A percentile compares a stretch with the other conserved stretches of the same genome.
Conservation (phyloP, 1,140 invertebrate genomes). For the Dufourea novaeangliae region DNA sequence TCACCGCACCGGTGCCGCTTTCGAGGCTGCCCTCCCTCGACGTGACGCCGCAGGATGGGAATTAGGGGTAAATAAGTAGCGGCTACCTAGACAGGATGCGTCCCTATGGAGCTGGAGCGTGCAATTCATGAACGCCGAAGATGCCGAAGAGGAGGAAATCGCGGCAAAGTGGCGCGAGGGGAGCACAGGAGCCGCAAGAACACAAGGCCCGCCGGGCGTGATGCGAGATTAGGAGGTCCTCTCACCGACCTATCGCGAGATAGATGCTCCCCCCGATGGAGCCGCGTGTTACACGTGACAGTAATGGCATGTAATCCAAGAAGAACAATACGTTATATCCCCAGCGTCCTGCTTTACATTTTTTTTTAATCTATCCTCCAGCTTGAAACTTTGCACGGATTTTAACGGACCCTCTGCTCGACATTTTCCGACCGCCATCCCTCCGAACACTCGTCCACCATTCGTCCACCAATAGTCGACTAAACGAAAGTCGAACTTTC, state of each 20-base stretch:
- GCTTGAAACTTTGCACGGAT: not conserved
- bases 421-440: too few relatives aligned
- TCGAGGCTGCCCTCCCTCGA: not conserved
- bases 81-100: slow-evolving; percentile 58
- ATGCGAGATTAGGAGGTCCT: slow-evolving; percentile 69
- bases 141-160: slow-evolving; percentile 16
- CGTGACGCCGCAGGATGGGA: slow-evolving; percentile 51
- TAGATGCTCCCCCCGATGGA: slow-evolving; percentile 49
- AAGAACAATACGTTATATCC: slow-evolving; percentile 45
- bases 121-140: slow-evolving; percentile 53
- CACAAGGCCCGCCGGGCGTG: slow-evolving; percentile 58
- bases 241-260: slow-evolving; percentile 57
- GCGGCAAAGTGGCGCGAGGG: not conserved
- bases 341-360: not conserved
- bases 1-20: slow-evolving; percentile 22
- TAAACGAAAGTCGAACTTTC: too few relatives aligned
- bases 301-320: slow-evolving; percentile 47
- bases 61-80: slow-evolving; percentile 65
- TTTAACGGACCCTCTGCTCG: too few relatives aligned
- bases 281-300: slow-evolving; percentile 60
- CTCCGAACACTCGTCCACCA: too few relatives aligned
- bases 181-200: slow-evolving; percentile 44
- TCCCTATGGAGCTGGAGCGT: slow-evolving; percentile 35
- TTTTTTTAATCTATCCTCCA: slow-evolving; percentile 7
- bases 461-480: too few relatives aligned